These are phyloP conservation scores for Sinelater perroti DNA, from an alignment of 2,888 invertebrate genomes.

Conservation along the genomic window DNA sequence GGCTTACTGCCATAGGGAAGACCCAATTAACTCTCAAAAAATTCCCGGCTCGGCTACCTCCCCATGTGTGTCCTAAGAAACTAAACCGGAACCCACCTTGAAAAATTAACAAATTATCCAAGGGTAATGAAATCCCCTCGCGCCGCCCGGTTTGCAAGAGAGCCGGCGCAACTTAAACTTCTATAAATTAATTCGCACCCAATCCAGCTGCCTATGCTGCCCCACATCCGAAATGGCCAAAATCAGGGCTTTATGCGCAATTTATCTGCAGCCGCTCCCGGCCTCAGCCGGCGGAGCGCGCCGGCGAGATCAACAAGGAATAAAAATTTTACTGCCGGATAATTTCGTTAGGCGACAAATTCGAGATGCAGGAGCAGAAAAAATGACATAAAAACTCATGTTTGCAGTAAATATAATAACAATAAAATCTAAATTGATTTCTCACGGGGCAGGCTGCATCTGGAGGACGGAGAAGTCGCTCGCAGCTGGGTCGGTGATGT, in stretches of 20 bases:
- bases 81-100: constrained; percentile 21
- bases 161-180: neutral
- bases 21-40: too few species aligned
- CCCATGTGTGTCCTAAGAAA: too few species aligned
- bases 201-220: too few species aligned
- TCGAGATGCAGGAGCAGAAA: constrained; percentile 47
- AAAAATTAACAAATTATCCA: constrained; percentile 18
- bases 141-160: too few species aligned
- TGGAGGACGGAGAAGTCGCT: constrained; percentile 48
- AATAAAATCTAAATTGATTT: constrained; percentile 61
- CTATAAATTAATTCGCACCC: constrained; percentile 25
- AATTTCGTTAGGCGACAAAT: constrained; percentile 52
- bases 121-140: constrained; percentile 12
- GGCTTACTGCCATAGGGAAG: too few species aligned
- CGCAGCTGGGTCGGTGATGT: constrained; percentile 49
- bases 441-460: constrained; percentile 57
- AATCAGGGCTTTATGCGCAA: constrained; percentile 21
- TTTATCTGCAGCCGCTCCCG: too few species aligned
- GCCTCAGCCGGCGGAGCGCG: constrained; percentile 1
- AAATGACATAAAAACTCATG: constrained; percentile 51
- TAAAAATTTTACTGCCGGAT: constrained; percentile 51
- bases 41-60: too few species aligned
- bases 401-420: constrained; percentile 60
- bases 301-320: constrained; percentile 30
- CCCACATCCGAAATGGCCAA: too few species aligned